These are phyloP conservation scores for Ennomos erosarius DNA, from an alignment of 2,888 invertebrate genomes.

Conservation along the genomic window DNA sequence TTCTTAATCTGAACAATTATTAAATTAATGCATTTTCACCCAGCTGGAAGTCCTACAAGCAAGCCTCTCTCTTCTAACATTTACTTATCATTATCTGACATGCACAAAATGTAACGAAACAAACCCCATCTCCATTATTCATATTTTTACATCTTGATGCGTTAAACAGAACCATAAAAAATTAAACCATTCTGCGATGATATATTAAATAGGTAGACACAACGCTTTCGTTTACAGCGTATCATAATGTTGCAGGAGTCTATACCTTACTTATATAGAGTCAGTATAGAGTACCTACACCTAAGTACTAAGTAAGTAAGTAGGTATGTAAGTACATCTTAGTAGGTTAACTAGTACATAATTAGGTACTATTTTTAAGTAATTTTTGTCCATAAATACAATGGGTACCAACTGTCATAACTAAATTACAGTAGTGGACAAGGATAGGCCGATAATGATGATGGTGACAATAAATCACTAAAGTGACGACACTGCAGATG, in stretches of 20 bases:
- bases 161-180: slow-evolving; percentile 61
- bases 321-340: no score
- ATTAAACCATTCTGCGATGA: slow-evolving; percentile 49
- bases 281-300: no score
- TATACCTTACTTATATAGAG: no score
- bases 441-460: no score
- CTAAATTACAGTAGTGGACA: no score
- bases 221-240: neutral
- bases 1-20: slow-evolving; percentile 11
- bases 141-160: slow-evolving; percentile 71
- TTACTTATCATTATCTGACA: slow-evolving; percentile 35
- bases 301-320: no score
- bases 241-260: neutral
- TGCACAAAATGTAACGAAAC: slow-evolving; percentile 72
- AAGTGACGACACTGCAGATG: no score
- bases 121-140: slow-evolving; percentile 77
- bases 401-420: no score
- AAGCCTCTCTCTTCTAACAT: slow-evolving; percentile 19
- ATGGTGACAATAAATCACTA: no score
- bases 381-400: no score
- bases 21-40: slow-evolving; percentile 10
- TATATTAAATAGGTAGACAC: slow-evolving; percentile 7
- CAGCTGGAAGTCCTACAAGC: slow-evolving; percentile 23
- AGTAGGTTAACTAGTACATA: no score
- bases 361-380: no score